Percentiles rank a stretch among this genome's conserved stretches.
phyloP scores from a whole-genome alignment of 2,888 invertebrate genomes.

The Embidobia sp. region DNA sequence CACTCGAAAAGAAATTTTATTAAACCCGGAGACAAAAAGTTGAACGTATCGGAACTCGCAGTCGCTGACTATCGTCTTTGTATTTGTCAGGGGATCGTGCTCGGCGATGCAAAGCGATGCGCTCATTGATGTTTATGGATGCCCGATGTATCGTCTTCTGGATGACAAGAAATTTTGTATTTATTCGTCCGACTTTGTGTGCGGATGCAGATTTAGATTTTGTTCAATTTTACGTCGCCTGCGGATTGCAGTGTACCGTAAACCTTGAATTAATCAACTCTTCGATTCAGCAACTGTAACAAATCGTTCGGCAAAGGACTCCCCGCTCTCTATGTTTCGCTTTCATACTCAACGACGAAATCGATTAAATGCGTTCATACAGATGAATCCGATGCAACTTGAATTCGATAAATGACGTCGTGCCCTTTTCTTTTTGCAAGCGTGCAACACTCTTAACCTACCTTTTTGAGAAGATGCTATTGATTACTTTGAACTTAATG shows the following conservation, averaged over 20 bases:
- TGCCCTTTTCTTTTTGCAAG: slow-evolving; percentile 16
- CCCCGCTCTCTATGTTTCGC: slow-evolving; percentile 10
- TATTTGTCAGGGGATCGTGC: slow-evolving; percentile 29
- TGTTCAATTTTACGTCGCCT: slow-evolving; percentile 37
- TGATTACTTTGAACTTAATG: not conserved
- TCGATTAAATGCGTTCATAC: slow-evolving; percentile 48
- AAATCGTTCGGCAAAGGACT: slow-evolving; percentile 43
- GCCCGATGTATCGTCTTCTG: slow-evolving; percentile 10
- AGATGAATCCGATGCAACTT: slow-evolving; percentile 17
- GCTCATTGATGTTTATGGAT: slow-evolving; percentile 46
- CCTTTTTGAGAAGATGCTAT: not conserved
- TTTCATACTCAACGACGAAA: slow-evolving; percentile 14
- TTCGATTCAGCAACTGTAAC: slow-evolving; percentile 45
- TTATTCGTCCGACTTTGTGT: slow-evolving; percentile 41
- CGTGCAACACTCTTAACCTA: slow-evolving; percentile 18
- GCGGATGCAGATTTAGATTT: slow-evolving; percentile 30
- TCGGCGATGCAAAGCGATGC: slow-evolving; percentile 29
- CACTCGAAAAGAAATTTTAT: slow-evolving; percentile 23
- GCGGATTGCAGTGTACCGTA: slow-evolving; percentile 47
- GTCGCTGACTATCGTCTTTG: slow-evolving; percentile 32
- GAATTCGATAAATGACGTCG: slow-evolving; percentile 27
- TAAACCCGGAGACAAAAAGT: slow-evolving; percentile 28
- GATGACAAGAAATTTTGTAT: slow-evolving; percentile 30
- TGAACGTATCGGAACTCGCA: slow-evolving; percentile 3
- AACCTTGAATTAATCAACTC: slow-evolving; percentile 59